These are phyloP conservation scores for Rana temporaria DNA, from an alignment of 2,113 vertebrate genomes.

Conservation along the genomic window DNA sequence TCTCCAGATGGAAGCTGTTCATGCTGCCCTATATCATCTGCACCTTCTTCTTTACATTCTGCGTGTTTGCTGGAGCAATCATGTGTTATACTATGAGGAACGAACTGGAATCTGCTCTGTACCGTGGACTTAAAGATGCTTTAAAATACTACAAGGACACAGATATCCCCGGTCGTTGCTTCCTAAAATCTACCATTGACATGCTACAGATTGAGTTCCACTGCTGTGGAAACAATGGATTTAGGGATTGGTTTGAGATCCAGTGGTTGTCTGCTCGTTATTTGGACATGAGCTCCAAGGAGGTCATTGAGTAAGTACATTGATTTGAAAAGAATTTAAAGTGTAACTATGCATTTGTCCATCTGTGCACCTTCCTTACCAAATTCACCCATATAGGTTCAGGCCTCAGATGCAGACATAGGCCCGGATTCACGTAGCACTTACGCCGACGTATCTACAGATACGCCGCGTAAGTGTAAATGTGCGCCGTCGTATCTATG, in stretches of 20 bases:
- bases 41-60: slow-evolving; percentile 87
- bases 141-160: slow-evolving; percentile 87
- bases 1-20: slow-evolving; percentile 84
- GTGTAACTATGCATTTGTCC: too few species aligned
- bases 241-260: slow-evolving; percentile 88
- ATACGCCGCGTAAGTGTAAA: too few species aligned
- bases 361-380: too few species aligned
- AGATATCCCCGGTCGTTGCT: slow-evolving; percentile 85
- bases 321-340: neutral
- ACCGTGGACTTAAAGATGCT: slow-evolving; percentile 78
- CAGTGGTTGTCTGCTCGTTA: slow-evolving; percentile 87
- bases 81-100: slow-evolving; percentile 86
- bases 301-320: slow-evolving; percentile 83
- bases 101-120: slow-evolving; percentile 81
- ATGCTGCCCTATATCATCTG: slow-evolving; percentile 86
- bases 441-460: too few species aligned
- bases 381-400: too few species aligned
- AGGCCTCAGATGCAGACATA: too few species aligned
- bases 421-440: too few species aligned
- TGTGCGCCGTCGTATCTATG: too few species aligned
- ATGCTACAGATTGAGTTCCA: slow-evolving; percentile 83
- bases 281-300: slow-evolving; percentile 83
- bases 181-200: slow-evolving; percentile 84
- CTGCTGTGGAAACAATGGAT: slow-evolving; percentile 86
- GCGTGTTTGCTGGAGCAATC: slow-evolving; percentile 81